Evolutionary conservation across 1,140 invertebrate genomes (phyloP), one percentile per base, ranked within the genome.

Genomic region (Magallana gigas): DNA sequence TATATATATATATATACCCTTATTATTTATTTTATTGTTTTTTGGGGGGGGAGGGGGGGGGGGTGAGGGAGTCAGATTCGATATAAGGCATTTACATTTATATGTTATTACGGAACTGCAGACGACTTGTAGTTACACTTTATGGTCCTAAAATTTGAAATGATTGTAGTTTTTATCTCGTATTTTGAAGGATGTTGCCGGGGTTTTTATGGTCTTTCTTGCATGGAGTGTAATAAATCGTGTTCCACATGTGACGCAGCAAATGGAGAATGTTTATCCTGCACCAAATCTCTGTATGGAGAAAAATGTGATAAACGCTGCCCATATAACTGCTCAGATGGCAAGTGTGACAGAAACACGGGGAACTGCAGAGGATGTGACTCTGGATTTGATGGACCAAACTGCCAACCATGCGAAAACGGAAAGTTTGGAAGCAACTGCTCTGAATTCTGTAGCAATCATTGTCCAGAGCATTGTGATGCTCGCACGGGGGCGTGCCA

Each of bases 191-290:
- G 60, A n/a, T 64, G 60, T 18, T 64, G 16, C 60, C 16, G 18
- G 18, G 60, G 60, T 14, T 64, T 64, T 16, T 64, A 64, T 18
- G 60, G 60, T 64, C 18, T 64, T 64, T 64, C 60, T 7, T 64
- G 60, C 18, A 64, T 16, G 60, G 8, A 64, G 18, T 64, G 60
- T 18, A 64, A 64, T 64, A 18, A 64, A 64, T 64, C 60, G 6
- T 64, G 60, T 18, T 64, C 60, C 60, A 64, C 60, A n/a, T 64
- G 60, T 64, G 60, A 64, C 60, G 60, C 60, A 14, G 16, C 60
- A 0, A 64, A 64, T 64, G 60, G 60, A 18, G 60, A 64, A 64
- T 64, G 60, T 18, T 64, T 64, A 64, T 64, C n/a, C 14, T 64
- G 60, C 2, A 1, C 60, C 18, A 16, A 16, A 1, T 64, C 18